A percentile compares a stretch with the other conserved stretches of the same genome.
Evolutionary conservation across 2,113 vertebrate genomes (phyloP).

Genomic region (mouse (Mus musculus)): DNA sequence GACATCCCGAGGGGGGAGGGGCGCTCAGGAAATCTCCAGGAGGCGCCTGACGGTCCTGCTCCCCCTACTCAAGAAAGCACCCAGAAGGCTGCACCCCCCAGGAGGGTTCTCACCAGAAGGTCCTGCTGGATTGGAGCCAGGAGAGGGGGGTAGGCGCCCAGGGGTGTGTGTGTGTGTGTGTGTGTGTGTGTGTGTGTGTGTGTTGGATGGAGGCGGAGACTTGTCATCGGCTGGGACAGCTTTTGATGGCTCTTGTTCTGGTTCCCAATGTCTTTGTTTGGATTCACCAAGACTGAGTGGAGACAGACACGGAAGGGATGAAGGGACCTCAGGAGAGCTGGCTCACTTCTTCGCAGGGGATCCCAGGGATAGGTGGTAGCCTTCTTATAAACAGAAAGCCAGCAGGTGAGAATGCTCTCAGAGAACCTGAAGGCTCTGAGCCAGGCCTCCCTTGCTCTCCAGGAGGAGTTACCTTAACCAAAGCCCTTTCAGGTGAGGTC

Average conservation of each 20-base stretch:
- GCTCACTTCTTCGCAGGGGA: not conserved
- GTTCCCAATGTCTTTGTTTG: conserved; percentile 72
- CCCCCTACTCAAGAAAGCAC: conserved; percentile 17
- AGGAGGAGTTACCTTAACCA: not conserved
- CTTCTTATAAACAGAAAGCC: not conserved
- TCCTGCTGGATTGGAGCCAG: conserved; percentile 59
- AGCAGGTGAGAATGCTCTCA: not conserved
- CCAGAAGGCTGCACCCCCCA: conserved; percentile 68
- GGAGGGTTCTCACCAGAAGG: conserved; percentile 76
- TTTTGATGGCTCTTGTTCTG: conserved; percentile 30
- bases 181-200: too few species aligned
- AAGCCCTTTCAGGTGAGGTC: not conserved
- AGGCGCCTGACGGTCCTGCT: conserved; percentile 62
- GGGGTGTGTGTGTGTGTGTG: not conserved
- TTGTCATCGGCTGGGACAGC: conserved; percentile 42
- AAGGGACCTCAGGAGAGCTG: not conserved
- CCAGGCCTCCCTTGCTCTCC: not conserved
- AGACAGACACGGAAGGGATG: not conserved
- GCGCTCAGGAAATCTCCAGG: conserved; percentile 46
- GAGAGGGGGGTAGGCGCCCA: conserved; percentile 9
- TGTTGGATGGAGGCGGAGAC: not conserved
- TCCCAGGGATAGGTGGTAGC: not conserved
- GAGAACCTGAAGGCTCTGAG: not conserved
- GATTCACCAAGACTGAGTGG: not conserved
- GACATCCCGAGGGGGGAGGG: conserved; percentile 52